These are phyloP conservation scores for Rhombomys opimus DNA, from an alignment of 2,113 vertebrate genomes.

Conservation along the genomic window DNA sequence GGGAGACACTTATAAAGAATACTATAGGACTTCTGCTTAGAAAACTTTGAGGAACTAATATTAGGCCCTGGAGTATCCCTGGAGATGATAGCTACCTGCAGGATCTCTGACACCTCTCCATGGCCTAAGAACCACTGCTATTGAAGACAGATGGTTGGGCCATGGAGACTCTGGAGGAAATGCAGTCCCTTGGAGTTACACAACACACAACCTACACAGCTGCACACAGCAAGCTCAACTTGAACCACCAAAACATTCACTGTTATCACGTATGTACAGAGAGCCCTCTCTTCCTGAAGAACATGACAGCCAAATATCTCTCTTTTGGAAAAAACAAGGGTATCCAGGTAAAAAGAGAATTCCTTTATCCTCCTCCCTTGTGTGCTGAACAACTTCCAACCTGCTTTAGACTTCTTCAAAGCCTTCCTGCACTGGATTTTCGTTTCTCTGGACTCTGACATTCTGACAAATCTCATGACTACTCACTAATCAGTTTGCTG, in stretches of 20 bases:
- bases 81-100: neutral
- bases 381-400: neutral
- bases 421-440: neutral
- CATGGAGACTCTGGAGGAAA: neutral
- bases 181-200: neutral
- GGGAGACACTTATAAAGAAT: neutral
- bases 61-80: neutral
- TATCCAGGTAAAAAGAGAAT: neutral
- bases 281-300: neutral
- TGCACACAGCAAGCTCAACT: neutral
- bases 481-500: neutral
- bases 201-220: neutral
- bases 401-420: neutral
- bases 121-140: neutral
- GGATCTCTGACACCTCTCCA: neutral
- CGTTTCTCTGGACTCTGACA: neutral
- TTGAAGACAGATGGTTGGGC: neutral
- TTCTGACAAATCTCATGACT: neutral
- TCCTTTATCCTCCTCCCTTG: neutral
- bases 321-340: neutral
- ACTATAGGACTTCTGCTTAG: neutral
- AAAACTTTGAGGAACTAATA: neutral
- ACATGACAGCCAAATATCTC: neutral
- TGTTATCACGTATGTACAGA: neutral
- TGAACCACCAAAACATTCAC: neutral